These are phyloP conservation scores for Acrocephalus scirpaceus DNA, from an alignment of 2,797 vertebrate genomes.

Conservation along the genomic window DNA sequence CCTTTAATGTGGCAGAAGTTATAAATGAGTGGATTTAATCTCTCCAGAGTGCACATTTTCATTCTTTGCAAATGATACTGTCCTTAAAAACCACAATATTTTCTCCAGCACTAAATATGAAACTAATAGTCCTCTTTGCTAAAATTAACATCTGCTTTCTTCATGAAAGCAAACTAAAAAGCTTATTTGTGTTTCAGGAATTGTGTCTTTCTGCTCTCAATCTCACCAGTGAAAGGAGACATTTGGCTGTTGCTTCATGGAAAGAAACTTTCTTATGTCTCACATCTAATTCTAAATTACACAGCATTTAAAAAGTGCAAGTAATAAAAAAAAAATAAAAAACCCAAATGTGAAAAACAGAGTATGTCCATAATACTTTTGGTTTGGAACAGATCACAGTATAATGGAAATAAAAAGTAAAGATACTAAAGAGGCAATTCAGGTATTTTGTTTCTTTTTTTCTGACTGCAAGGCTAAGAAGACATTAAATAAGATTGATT, in stretches of 20 bases:
- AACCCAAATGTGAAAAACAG: background rate
- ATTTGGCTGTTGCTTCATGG: background rate
- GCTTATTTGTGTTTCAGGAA: background rate
- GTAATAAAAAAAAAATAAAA: background rate
- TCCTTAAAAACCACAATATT: background rate
- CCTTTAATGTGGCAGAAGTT: background rate
- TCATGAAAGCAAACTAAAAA: background rate
- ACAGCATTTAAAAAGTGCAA: background rate
- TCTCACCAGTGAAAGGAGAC: background rate
- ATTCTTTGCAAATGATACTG: background rate
- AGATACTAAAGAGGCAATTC: background rate
- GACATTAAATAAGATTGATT: background rate
- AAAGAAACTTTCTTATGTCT: background rate
- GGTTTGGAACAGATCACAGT: background rate
- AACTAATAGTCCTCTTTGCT: background rate
- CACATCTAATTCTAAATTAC: background rate
- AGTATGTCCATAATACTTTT: background rate
- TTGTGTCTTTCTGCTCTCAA: background rate
- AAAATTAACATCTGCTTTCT: background rate
- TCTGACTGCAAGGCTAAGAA: background rate
- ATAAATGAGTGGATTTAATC: slow-evolving; percentile 17
- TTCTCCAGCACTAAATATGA: background rate
- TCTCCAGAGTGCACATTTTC: background rate
- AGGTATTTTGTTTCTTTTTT: background rate
- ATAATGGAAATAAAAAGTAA: background rate